phyloP scores from a whole-genome alignment of 2,797 vertebrate genomes.

The Poeciliopsis turneri region DNA sequence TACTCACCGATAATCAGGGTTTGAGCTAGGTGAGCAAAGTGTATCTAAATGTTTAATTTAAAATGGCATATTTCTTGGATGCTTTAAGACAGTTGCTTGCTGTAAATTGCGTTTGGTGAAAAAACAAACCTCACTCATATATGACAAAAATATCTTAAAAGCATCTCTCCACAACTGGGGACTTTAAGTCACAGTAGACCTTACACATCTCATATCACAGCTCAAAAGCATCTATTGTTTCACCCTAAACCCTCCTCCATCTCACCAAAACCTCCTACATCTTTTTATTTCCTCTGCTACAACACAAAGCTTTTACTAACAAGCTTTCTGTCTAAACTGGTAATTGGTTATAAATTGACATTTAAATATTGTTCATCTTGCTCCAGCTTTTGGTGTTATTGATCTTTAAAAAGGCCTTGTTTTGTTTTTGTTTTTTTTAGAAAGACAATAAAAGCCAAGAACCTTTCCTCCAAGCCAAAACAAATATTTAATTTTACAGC shows the following conservation, averaged over 20 bases:
- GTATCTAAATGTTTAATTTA: background rate
- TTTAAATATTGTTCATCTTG: background rate
- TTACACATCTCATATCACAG: background rate
- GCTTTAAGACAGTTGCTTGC: background rate
- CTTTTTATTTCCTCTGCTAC: constrained; percentile 4
- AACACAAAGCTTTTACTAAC: background rate
- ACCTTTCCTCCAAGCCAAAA: background rate
- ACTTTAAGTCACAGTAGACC: background rate
- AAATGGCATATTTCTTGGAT: background rate
- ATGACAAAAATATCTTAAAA: background rate
- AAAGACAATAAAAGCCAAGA: background rate
- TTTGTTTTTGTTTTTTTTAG: background rate
- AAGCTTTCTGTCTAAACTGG: constrained; percentile 5
- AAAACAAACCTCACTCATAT: background rate
- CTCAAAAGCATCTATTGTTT: constrained; percentile 7
- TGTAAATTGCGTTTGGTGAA: background rate
- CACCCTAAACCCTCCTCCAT: background rate
- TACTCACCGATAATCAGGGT: background rate
- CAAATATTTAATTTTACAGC: constrained; percentile 17
- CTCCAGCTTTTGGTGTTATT: constrained; percentile 3
- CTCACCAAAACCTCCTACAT: constrained; percentile 10
- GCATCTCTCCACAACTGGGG: background rate
- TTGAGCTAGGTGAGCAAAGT: background rate
- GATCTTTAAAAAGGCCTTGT: background rate
- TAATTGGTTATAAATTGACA: background rate